Base-by-base conservation (phyloP, 2,888 invertebrate genomes). In the Alentia gelatinosa region DNA sequence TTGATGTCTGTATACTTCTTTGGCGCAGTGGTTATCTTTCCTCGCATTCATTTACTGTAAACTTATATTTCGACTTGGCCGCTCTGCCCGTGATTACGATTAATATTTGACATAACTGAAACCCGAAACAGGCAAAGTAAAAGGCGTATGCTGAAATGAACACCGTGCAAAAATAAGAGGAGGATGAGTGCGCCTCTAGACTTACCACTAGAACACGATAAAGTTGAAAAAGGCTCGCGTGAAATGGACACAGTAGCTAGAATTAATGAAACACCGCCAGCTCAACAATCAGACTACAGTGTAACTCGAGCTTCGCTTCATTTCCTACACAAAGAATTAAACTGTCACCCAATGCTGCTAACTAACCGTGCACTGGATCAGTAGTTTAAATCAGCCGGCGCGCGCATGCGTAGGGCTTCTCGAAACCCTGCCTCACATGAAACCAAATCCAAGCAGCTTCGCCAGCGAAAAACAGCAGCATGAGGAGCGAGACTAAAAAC, bases 301-400 rank as follows among this genome's bases (percentile, higher is more conserved):
- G 83, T 83, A 83, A 83, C 39, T 26, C 3, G 83, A 83, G 40
- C 39, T 4, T 1, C 19, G 5, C 83, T 83, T 83, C 83, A 83
- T 83, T 83, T 83, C 83, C 83, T 83, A 23, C 37, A 83, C 83
- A 83, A 83, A 83, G 83, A 83, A 83, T 83, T 35, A 83, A 30
- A 30, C 40, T 4, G 83, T 40, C 26, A 40, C 83, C 26, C 83
- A 35, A 79, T n/a, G n/a, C 63, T n/a, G 47, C 63, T 9, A 68
- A 26, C 26, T 68, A 68, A 68, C 68, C 33, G 26, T 68, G 30
- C 68, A 30, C 68, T 26, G 26, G 1, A 68, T 26, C 68, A 30
- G 30, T 68, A 26, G 23, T 30, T 68, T 68, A 68, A 30, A 4
- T 68, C 68, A 4, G n/a, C 56, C 1, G 56, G 56, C 23, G 68